Conservation (phyloP, 2,888 invertebrate species). For the Leptinotarsa juncta region DNA sequence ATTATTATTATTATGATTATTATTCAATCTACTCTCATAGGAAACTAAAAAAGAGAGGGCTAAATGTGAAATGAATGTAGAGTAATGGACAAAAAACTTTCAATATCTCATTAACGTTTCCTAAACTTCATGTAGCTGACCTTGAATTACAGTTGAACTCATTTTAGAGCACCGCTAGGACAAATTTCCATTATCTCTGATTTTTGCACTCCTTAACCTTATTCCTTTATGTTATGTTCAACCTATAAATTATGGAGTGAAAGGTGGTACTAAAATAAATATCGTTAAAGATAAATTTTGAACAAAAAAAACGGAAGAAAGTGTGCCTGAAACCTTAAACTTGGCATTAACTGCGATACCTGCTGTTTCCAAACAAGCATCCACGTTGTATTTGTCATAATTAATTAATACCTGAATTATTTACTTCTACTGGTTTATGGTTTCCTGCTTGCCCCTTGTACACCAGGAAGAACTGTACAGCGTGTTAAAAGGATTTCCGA, state of each 20-base stretch:
- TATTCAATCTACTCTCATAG: no score
- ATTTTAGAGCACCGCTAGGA: not conserved
- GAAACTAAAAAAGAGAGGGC: no score
- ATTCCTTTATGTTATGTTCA: constrained; percentile 16
- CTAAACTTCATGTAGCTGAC: not conserved
- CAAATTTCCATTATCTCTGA: constrained; percentile 10
- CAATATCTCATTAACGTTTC: not conserved
- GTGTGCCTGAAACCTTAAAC: constrained; percentile 17
- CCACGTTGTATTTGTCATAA: constrained; percentile 28
- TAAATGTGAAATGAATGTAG: no score
- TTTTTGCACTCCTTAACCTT: constrained; percentile 11
- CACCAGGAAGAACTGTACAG: constrained; percentile 24
- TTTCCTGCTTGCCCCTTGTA: constrained; percentile 30
- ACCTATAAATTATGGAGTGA: constrained; percentile 15
- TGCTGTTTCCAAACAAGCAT: constrained; percentile 22
- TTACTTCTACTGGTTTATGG: constrained; percentile 30
- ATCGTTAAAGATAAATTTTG: not conserved
- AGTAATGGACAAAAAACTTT: not conserved
- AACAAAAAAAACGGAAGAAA: constrained; percentile 14
- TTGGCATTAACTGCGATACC: constrained; percentile 16
- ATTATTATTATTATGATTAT: no score
- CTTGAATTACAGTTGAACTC: not conserved
- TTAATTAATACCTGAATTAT: constrained; percentile 26
- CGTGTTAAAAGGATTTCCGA: constrained; percentile 18
- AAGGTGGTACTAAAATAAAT: constrained; percentile 3